Evolutionary conservation across 2,888 invertebrate species (phyloP).

Genomic region (Malthinus flaveolus): DNA sequence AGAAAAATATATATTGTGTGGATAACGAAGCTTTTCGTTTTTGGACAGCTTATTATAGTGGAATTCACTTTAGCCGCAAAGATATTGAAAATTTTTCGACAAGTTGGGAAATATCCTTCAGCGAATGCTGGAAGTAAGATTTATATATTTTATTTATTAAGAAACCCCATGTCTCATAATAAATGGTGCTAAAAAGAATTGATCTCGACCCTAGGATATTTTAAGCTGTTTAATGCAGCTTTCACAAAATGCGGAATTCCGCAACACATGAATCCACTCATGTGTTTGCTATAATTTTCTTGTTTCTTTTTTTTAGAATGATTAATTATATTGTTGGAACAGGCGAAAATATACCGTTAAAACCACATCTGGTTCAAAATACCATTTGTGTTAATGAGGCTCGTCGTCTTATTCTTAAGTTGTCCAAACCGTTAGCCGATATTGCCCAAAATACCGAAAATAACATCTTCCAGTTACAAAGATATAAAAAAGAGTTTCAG

Average conservation of each 20-base stretch:
- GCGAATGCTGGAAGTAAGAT: neutral
- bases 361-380: neutral
- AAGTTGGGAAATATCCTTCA: slow-evolving; percentile 2
- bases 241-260: too few relatives aligned
- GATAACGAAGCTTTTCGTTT: slow-evolving; percentile 34
- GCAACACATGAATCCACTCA: too few relatives aligned
- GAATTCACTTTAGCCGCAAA: neutral
- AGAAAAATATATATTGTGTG: slow-evolving; percentile 36
- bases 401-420: neutral
- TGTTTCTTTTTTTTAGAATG: neutral
- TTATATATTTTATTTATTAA: neutral
- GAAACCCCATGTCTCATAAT: too few relatives aligned
- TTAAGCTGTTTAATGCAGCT: too few relatives aligned
- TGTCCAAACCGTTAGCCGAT: neutral
- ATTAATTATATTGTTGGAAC: neutral
- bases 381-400: neutral
- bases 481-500: neutral
- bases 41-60: neutral
- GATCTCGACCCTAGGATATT: too few relatives aligned
- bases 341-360: neutral
- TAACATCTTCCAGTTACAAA: neutral
- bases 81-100: neutral
- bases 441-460: neutral
- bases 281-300: too few relatives aligned
- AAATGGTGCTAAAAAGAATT: too few relatives aligned